These are phyloP conservation scores for Drosophila gaucha DNA, from an alignment of 2,888 invertebrate species.

Conservation along the genomic window DNA sequence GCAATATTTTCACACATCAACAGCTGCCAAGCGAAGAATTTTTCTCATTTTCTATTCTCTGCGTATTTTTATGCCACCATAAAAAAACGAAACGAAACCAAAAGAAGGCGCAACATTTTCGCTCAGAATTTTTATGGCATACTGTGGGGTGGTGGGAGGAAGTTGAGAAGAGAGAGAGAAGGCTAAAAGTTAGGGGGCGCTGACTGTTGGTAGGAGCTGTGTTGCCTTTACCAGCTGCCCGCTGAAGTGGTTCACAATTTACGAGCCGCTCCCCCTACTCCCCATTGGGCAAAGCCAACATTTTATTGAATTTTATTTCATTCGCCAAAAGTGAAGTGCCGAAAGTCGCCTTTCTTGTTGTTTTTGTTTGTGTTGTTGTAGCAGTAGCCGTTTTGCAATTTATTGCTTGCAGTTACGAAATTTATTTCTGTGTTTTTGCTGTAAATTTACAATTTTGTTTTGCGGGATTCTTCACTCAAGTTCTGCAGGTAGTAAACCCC, in stretches of 20 bases:
- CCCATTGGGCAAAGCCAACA: conserved; percentile 23
- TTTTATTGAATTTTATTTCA: conserved; percentile 77
- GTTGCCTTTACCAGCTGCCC: conserved; percentile 52
- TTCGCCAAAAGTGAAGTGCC: conserved; percentile 62
- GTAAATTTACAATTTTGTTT: conserved; percentile 73
- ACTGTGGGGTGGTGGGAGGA: background rate
- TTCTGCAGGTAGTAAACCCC: conserved; percentile 43
- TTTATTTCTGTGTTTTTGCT: conserved; percentile 73
- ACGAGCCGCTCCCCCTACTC: conserved; percentile 47
- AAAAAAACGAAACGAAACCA: conserved; percentile 46
- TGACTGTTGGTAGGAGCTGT: conserved; percentile 31
- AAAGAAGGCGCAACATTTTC: conserved; percentile 59
- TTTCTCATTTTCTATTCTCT: conserved; percentile 50
- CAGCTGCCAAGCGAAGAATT: conserved; percentile 46
- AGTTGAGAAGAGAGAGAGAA: background rate
- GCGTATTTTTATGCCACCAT: conserved; percentile 63
- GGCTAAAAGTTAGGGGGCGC: background rate
- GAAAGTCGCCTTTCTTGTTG: conserved; percentile 43
- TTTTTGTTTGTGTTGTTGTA: conserved; percentile 38
- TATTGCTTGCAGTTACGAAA: conserved; percentile 78
- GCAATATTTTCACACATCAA: conserved; percentile 72
- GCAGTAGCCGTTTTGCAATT: conserved; percentile 65
- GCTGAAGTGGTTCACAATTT: conserved; percentile 73
- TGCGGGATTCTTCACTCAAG: conserved; percentile 39
- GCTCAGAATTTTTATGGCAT: conserved; percentile 57